A percentile compares a stretch with the other conserved stretches of the same genome.
Conservation (phyloP, 2,113 vertebrate species). For the Zosterops lateralis region DNA sequence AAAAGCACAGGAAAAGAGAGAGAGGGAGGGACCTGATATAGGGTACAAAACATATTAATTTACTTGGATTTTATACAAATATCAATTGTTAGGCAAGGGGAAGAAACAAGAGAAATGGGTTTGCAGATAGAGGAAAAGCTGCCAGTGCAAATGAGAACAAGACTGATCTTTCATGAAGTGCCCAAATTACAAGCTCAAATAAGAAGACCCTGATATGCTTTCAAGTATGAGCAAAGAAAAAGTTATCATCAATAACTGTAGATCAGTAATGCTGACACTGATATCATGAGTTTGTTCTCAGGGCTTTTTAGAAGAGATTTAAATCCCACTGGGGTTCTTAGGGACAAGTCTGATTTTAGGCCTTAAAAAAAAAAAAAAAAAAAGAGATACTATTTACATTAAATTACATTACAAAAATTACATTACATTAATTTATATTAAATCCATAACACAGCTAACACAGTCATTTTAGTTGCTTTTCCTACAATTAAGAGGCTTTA, state of each 20-base stretch:
- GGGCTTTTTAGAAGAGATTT: not conserved
- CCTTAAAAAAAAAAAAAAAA: not conserved
- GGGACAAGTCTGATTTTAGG: not conserved
- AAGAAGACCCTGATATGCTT: not conserved
- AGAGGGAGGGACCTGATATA: rapidly evolving
- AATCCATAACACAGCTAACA: not conserved
- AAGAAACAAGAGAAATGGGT: not conserved
- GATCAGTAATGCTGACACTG: not conserved
- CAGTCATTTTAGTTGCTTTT: not conserved
- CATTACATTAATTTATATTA: not conserved
- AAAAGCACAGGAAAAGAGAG: not conserved
- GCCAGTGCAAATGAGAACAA: not conserved
- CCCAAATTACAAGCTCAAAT: not conserved
- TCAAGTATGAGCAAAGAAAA: not conserved
- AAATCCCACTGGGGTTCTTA: not conserved
- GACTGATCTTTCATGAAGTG: not conserved
- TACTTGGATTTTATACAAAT: not conserved
- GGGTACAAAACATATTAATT: not conserved
- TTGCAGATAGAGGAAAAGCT: not conserved
- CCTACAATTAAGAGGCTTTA: not conserved
- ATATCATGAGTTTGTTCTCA: not conserved
- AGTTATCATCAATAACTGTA: not conserved
- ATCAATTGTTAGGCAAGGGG: not conserved
- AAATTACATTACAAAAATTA: not conserved
- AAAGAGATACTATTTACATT: not conserved